Percentiles rank a stretch among this genome's conserved stretches.
These are phyloP conservation scores for Gadus macrocephalus DNA, from an alignment of 2,113 vertebrate species.

Conservation along the genomic window DNA sequence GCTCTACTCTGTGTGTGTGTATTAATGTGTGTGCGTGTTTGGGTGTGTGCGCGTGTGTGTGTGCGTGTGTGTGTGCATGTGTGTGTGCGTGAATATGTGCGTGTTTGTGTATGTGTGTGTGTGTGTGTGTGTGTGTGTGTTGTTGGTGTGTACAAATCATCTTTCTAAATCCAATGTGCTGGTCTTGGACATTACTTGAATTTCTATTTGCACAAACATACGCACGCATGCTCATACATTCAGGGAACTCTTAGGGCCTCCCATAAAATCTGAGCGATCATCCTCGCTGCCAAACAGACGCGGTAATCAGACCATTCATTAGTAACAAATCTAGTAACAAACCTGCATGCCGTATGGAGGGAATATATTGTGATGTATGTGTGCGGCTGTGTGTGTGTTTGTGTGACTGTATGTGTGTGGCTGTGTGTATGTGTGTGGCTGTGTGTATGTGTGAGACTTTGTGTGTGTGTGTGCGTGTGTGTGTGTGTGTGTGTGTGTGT, in stretches of 20 bases:
- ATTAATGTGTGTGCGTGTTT: neutral
- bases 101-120: conserved; percentile 1
- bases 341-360: conserved; percentile 33
- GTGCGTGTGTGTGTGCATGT: conserved; percentile 1
- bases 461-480: conserved; percentile 20
- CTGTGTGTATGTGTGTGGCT: conserved; percentile 22
- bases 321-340: conserved; percentile 58
- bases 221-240: conserved; percentile 2
- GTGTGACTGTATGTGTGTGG: conserved; percentile 27
- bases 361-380: conserved; percentile 21
- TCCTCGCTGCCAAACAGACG: conserved; percentile 28
- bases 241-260: neutral
- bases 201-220: conserved; percentile 3
- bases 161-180: conserved; percentile 32
- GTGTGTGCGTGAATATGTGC: conserved; percentile 1
- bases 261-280: conserved; percentile 23
- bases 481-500: conserved; percentile 23
- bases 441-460: conserved; percentile 11
- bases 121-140: neutral
- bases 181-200: neutral
- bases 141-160: conserved; percentile 19
- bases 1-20: neutral
- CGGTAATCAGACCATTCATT: conserved; percentile 62
- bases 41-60: neutral
- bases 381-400: conserved; percentile 10